Evolutionary conservation across 2,797 vertebrate genomes (phyloP).

Genomic region (Muscicapa striata): DNA sequence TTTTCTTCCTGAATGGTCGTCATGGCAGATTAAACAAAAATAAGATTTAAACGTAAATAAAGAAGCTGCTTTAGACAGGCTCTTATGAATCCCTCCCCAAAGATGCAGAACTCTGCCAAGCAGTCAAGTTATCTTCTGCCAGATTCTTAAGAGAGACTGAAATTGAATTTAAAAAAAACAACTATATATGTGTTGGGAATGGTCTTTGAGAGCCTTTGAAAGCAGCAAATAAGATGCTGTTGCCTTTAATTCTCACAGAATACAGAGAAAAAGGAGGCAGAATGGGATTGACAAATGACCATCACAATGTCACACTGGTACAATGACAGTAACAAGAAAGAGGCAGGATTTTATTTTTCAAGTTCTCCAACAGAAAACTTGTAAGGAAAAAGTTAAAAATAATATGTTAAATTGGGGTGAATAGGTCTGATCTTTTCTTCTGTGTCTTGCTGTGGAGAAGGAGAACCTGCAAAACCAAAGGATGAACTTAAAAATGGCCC

Average conservation of each 20-base stretch:
- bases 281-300: neutral
- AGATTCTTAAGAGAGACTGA: neutral
- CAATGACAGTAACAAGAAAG: neutral
- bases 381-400: neutral
- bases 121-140: neutral
- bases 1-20: neutral
- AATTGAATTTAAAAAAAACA: no score
- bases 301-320: neutral
- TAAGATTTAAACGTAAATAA: neutral
- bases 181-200: fast-evolving
- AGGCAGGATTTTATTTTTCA: neutral
- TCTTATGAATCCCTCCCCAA: neutral
- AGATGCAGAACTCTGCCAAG: neutral
- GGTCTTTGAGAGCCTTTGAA: neutral
- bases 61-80: neutral
- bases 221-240: neutral
- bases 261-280: neutral
- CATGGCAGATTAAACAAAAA: neutral
- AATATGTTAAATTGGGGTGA: neutral
- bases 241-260: neutral
- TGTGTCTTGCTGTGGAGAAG: neutral
- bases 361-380: neutral
- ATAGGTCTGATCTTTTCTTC: neutral
- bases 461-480: neutral
- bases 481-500: neutral